These are phyloP conservation scores for Ornithoptera priamus DNA, from an alignment of 2,888 invertebrate genomes.

Conservation along the genomic window DNA sequence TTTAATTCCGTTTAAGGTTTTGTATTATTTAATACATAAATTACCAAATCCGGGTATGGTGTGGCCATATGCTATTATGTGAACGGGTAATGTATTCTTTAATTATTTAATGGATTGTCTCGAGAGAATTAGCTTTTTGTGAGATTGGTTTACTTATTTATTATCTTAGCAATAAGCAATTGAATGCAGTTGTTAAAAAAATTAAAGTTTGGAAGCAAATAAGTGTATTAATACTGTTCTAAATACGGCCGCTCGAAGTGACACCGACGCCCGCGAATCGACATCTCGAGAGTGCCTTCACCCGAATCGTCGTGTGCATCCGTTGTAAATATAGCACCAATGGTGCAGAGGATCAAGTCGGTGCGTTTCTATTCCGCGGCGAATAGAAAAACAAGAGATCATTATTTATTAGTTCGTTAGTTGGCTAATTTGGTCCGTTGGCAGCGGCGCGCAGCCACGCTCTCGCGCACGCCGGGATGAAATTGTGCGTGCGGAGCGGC, in stretches of 20 bases:
- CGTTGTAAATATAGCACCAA: conserved; percentile 62
- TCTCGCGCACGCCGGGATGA: conserved; percentile 71
- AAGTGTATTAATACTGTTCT: neutral
- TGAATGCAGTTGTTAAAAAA: neutral
- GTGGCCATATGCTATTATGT: no score
- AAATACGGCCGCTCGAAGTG: conserved; percentile 39
- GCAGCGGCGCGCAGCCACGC: conserved; percentile 71
- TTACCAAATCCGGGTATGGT: no score
- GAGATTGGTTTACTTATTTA: no score
- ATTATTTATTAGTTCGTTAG: conserved; percentile 80
- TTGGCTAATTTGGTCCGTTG: conserved; percentile 78
- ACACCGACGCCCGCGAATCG: conserved; percentile 67
- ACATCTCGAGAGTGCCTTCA: conserved; percentile 74
- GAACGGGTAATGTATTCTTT: no score
- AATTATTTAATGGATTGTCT: no score
- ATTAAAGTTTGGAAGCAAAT: neutral
- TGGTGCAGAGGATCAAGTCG: conserved; percentile 65
- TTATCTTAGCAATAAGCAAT: neutral
- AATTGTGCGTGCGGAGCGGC: conserved; percentile 64
- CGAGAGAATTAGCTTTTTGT: no score
- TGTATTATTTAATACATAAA: no score
- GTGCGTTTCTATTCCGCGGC: conserved; percentile 74
- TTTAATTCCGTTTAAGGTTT: no score
- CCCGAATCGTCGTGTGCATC: conserved; percentile 76
- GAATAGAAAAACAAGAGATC: conserved; percentile 80